A percentile compares a stretch with the other conserved stretches of the same genome.
Conservation (phyloP, 2,888 invertebrate species). For the Zhengitettix transpicula region DNA sequence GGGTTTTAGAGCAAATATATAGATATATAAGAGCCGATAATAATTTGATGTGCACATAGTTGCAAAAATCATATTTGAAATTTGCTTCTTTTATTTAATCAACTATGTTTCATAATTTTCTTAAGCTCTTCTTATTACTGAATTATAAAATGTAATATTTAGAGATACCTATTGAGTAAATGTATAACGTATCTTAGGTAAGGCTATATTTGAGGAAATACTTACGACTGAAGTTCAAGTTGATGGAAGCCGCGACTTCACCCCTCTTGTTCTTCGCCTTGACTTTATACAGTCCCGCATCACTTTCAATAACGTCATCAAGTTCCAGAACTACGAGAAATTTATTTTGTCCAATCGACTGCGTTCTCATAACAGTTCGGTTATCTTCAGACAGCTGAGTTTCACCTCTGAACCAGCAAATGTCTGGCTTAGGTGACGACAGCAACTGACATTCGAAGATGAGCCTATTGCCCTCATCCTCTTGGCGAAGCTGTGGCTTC, state of each 20-base stretch:
- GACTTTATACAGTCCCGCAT: conserved; percentile 92
- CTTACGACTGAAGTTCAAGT: conserved; percentile 96
- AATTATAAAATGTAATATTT: too few species aligned
- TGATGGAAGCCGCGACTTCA: conserved; percentile 91
- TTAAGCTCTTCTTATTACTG: too few species aligned
- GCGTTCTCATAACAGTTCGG: conserved; percentile 76
- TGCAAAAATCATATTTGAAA: too few species aligned
- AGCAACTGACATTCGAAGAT: conserved; percentile 87
- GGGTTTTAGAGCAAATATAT: too few species aligned
- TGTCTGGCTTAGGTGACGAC: conserved; percentile 76
- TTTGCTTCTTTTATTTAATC: too few species aligned
- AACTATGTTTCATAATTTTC: too few species aligned
- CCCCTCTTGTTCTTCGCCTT: conserved; percentile 95
- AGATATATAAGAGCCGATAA: too few species aligned
- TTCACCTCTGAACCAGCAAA: conserved; percentile 83
- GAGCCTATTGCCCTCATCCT: conserved; percentile 88
- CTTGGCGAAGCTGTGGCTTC: conserved; percentile 92
- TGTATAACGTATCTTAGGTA: too few species aligned
- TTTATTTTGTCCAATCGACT: conserved; percentile 69
- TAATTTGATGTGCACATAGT: too few species aligned
- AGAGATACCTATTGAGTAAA: too few species aligned
- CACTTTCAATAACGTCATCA: conserved; percentile 89
- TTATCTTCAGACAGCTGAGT: conserved; percentile 66
- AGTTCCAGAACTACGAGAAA: conserved; percentile 83
- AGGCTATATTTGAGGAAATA: conserved; percentile 24